phyloP scores from a whole-genome alignment of 2,797 vertebrate genomes.

The Melanogrammus aeglefinus region DNA sequence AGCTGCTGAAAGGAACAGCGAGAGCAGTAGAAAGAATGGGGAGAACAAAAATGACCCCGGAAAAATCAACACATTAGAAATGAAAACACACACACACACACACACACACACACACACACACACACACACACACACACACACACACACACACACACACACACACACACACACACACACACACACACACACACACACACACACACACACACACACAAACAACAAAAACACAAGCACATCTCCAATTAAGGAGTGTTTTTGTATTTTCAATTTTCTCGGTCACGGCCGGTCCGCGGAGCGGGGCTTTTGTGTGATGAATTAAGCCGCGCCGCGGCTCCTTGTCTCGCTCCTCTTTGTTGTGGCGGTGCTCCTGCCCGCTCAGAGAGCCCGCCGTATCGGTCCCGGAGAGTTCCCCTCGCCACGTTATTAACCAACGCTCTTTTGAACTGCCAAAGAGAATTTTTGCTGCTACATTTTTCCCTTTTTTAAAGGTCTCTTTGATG shows the following conservation, averaged over 20 bases:
- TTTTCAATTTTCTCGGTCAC: slow-evolving; percentile 66
- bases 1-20: slow-evolving; percentile 41
- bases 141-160: neutral
- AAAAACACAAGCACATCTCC: slow-evolving; percentile 54
- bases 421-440: slow-evolving; percentile 64
- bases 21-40: slow-evolving; percentile 51
- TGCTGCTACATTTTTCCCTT: slow-evolving; percentile 29
- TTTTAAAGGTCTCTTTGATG: slow-evolving; percentile 73
- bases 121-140: neutral
- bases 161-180: neutral
- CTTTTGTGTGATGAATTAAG: slow-evolving; percentile 74
- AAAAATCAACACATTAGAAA: slow-evolving; percentile 25
- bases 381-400: slow-evolving; percentile 66
- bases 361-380: slow-evolving; percentile 62
- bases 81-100: slow-evolving; percentile 6
- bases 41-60: slow-evolving; percentile 33
- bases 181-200: neutral
- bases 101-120: neutral
- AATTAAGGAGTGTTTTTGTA: slow-evolving; percentile 68
- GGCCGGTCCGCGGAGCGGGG: slow-evolving; percentile 69
- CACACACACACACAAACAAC: slow-evolving; percentile 27
- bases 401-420: slow-evolving; percentile 67
- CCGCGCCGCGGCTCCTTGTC: slow-evolving; percentile 58
- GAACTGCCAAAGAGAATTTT: slow-evolving; percentile 64
- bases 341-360: slow-evolving; percentile 66